These are phyloP conservation scores for Nineta flava DNA, from an alignment of 2,888 invertebrate genomes.

Conservation along the genomic window DNA sequence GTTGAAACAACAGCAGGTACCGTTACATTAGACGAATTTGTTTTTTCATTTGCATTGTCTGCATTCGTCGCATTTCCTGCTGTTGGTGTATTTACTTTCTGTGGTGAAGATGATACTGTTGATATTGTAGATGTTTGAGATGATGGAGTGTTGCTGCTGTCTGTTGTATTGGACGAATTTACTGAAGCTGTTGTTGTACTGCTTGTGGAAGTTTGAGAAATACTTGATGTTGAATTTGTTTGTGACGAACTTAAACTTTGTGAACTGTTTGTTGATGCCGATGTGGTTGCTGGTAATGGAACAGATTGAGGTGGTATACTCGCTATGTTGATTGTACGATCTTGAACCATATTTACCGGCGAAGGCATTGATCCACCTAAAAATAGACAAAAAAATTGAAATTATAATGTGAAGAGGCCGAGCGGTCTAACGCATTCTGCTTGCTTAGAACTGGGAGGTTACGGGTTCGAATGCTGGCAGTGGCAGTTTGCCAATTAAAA, in stretches of 20 bases:
- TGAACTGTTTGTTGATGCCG: slow-evolving; percentile 29
- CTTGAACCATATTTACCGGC: slow-evolving; percentile 7
- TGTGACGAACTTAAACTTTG: slow-evolving; percentile 13
- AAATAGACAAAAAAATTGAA: neutral
- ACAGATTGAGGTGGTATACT: neutral
- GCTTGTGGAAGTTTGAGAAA: no score
- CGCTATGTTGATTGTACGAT: neutral
- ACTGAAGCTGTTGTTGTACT: slow-evolving; percentile 5
- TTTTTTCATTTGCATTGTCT: neutral
- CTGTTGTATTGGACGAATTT: slow-evolving; percentile 6
- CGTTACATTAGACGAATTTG: neutral
- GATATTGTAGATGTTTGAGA: neutral
- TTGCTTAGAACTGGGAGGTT: no score
- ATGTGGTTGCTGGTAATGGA: slow-evolving; percentile 22
- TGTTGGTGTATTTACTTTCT: slow-evolving; percentile 1
- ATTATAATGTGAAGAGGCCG: no score
- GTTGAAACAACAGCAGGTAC: slow-evolving; percentile 1
- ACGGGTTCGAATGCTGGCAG: no score
- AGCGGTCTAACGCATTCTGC: no score
- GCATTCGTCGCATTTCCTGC: neutral
- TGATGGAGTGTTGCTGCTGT: slow-evolving; percentile 4
- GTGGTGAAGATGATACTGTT: slow-evolving; percentile 19
- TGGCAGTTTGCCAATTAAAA: no score
- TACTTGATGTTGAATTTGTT: neutral
- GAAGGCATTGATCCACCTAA: neutral